A percentile compares a stretch with the other conserved stretches of the same genome.
These are phyloP conservation scores for Torymus aiolomorphi DNA, from an alignment of 2,888 invertebrate species.

Conservation along the genomic window DNA sequence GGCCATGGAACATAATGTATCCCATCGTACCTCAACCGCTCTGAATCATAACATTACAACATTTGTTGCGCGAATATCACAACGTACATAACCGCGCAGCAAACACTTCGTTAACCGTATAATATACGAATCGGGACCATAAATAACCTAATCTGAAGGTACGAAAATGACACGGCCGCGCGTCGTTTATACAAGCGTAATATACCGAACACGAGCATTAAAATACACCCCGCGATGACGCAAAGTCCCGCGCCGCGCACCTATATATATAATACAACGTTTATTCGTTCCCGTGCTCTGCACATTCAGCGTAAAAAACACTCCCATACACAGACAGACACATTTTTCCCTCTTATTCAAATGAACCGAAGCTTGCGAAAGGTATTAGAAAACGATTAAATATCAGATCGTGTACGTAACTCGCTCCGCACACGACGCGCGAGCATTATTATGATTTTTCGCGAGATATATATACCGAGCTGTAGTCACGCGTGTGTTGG, in stretches of 20 bases:
- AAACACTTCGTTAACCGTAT: background rate
- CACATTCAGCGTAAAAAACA: background rate
- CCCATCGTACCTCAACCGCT: too few species aligned
- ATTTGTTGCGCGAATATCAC: too few species aligned
- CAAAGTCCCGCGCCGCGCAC: background rate
- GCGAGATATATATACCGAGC: constrained; percentile 32
- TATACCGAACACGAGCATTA: constrained; percentile 3
- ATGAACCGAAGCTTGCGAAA: constrained; percentile 53
- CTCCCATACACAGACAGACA: constrained; percentile 9
- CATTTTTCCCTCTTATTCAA: constrained; percentile 37
- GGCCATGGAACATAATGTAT: too few species aligned
- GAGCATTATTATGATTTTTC: constrained; percentile 45
- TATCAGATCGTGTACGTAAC: constrained; percentile 38
- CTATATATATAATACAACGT: background rate
- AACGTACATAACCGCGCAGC: too few species aligned
- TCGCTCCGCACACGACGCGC: background rate
- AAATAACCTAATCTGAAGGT: constrained; percentile 39
- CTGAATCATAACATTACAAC: too few species aligned
- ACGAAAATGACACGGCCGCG: constrained; percentile 15
- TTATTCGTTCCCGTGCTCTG: background rate
- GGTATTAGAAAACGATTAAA: constrained; percentile 54
- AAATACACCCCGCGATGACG: constrained; percentile 19
- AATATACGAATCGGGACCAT: constrained; percentile 16
- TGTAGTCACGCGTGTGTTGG: background rate
- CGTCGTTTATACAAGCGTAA: background rate